A percentile compares a stretch with the other conserved stretches of the same genome.
Evolutionary conservation across 2,888 invertebrate species (phyloP).

Genomic region (Pollenia griseotomentosa): DNA sequence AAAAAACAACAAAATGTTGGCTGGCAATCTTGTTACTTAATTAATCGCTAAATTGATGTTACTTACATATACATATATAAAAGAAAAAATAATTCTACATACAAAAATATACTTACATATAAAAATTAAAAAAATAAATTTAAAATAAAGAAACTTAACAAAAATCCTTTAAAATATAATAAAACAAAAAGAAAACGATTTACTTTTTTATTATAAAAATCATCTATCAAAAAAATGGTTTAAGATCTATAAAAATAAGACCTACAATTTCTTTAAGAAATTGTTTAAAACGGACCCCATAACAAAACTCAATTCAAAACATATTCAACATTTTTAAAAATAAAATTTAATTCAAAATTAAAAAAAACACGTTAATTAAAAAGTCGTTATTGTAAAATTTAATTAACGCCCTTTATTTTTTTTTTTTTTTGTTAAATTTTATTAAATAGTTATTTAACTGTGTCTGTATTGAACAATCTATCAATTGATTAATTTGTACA

Average conservation of each 20-base stretch:
- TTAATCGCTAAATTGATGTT: constrained; percentile 68
- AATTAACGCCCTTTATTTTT: constrained; percentile 45
- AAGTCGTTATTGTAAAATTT: constrained; percentile 25
- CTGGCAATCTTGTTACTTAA: constrained; percentile 71
- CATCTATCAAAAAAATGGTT: constrained; percentile 1
- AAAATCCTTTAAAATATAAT: background rate
- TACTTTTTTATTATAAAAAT: background rate
- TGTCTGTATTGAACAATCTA: constrained; percentile 59
- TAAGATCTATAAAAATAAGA: constrained; percentile 5
- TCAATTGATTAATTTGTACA: constrained; percentile 81
- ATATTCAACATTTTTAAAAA: background rate
- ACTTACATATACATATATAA: constrained; percentile 53
- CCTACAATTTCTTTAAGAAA: constrained; percentile 31
- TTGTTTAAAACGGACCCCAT: constrained; percentile 5
- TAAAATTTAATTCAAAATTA: constrained; percentile 2
- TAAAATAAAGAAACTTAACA: background rate
- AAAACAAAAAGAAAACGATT: background rate
- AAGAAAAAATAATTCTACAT: constrained; percentile 6
- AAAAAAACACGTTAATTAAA: background rate
- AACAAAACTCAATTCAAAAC: background rate
- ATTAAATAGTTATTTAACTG: background rate
- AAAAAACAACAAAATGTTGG: constrained; percentile 2
- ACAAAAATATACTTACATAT: background rate
- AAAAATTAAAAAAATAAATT: constrained; percentile 1
- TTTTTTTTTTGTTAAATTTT: constrained; percentile 10